Evolutionary conservation across 1,140 invertebrate species (phyloP).

Genomic region (Thaumatotibia leucotreta): DNA sequence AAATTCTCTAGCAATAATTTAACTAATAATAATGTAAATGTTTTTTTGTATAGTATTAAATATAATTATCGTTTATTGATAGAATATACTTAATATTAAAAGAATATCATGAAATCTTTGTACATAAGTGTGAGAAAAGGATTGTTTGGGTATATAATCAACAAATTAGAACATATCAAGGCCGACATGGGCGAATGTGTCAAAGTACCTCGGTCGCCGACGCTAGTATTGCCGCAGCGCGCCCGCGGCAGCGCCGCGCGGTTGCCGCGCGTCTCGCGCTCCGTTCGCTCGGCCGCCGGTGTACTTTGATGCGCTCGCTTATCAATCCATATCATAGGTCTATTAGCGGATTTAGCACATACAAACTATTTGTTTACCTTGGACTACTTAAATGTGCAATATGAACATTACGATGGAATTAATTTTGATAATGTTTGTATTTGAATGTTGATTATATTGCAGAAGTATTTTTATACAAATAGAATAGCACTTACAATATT

Average conservation of each 20-base stretch:
- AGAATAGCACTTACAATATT: slow-evolving; percentile 56
- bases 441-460: slow-evolving; percentile 73
- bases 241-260: not conserved
- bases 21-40: slow-evolving; percentile 71
- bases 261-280: too few relatives aligned
- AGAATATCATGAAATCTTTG: slow-evolving; percentile 38
- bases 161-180: slow-evolving; percentile 42
- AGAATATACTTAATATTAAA: slow-evolving; percentile 48
- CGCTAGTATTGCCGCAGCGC: not conserved
- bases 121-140: slow-evolving; percentile 39
- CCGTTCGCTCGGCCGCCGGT: slow-evolving; percentile 24
- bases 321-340: slow-evolving; percentile 34
- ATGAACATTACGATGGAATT: slow-evolving; percentile 59
- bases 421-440: slow-evolving; percentile 74
- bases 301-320: slow-evolving; percentile 35
- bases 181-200: slow-evolving; percentile 28
- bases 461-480: slow-evolving; percentile 74
- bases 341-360: slow-evolving; percentile 26
- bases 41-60: slow-evolving; percentile 72
- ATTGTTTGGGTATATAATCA: slow-evolving; percentile 26
- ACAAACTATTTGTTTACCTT: slow-evolving; percentile 35
- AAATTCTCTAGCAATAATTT: slow-evolving; percentile 75
- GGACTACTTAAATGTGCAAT: slow-evolving; percentile 57
- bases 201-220: slow-evolving; percentile 37
- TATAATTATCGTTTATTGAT: slow-evolving; percentile 51